phyloP scores from a whole-genome alignment of 2,113 vertebrate genomes.

The Erpornis zantholeuca region DNA sequence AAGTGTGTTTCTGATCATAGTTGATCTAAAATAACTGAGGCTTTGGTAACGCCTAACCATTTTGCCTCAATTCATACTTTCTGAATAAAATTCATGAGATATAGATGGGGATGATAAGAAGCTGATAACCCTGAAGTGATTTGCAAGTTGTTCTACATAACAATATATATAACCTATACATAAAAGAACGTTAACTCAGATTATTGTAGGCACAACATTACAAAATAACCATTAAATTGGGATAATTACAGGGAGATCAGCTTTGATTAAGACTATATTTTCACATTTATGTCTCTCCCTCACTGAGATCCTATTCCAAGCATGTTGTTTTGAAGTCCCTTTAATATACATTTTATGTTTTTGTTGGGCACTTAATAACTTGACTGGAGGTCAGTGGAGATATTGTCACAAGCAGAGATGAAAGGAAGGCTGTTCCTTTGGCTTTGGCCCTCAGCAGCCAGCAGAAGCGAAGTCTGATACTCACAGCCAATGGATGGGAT shows the following conservation, averaged over 20 bases:
- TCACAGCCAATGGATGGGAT: fast-evolving
- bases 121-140: neutral
- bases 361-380: neutral
- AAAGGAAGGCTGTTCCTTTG: neutral
- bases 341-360: neutral
- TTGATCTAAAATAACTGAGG: neutral
- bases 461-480: neutral
- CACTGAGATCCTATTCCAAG: neutral
- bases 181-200: neutral
- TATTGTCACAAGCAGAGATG: neutral
- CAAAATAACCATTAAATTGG: neutral
- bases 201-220: neutral
- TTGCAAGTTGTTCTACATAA: neutral
- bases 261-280: neutral
- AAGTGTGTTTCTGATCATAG: neutral
- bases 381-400: fast-evolving
- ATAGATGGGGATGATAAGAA: neutral
- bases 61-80: neutral
- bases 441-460: neutral
- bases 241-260: neutral
- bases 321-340: neutral
- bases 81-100: neutral
- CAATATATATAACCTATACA: neutral
- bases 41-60: neutral
- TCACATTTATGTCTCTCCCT: neutral